phyloP scores from a whole-genome alignment of 2,113 vertebrate genomes.

The Plestiodon gilberti region DNA sequence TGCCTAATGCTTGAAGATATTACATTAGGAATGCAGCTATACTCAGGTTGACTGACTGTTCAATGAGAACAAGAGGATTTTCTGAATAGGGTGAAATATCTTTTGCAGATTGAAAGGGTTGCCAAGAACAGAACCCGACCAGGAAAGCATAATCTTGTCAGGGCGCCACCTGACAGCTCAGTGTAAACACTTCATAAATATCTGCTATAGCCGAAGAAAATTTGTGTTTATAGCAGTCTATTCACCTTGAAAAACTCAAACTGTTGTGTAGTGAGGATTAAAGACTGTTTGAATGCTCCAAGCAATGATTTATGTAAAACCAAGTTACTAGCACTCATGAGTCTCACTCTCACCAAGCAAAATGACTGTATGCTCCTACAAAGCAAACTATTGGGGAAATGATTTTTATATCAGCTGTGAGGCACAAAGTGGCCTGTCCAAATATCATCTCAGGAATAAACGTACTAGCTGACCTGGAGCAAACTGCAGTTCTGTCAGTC shows the following conservation, averaged over 20 bases:
- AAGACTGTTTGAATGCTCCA: background rate
- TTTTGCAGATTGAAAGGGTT: background rate
- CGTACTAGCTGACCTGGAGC: background rate
- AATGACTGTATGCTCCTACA: slow-evolving; percentile 27
- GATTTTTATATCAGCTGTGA: slow-evolving; percentile 51
- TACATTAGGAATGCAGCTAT: slow-evolving; percentile 12
- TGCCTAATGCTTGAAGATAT: background rate
- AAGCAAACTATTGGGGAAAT: background rate
- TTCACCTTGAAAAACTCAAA: slow-evolving; percentile 65
- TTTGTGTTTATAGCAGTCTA: slow-evolving; percentile 6
- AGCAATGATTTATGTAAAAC: slow-evolving; percentile 42
- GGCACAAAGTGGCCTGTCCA: background rate
- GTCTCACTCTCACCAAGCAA: slow-evolving; percentile 54
- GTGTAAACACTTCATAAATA: slow-evolving; percentile 52
- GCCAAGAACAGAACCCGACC: background rate
- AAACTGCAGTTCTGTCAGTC: background rate
- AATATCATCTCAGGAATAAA: background rate
- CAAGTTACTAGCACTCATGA: background rate
- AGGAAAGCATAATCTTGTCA: slow-evolving; percentile 37
- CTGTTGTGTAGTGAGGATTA: slow-evolving; percentile 13
- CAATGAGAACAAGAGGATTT: background rate
- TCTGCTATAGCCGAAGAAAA: background rate
- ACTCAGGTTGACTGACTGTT: background rate
- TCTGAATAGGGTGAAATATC: background rate
- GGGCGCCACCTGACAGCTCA: slow-evolving; percentile 33